These are phyloP conservation scores for Scaptodrosophila latifasciaeformis DNA, from an alignment of 2,888 invertebrate genomes.

Conservation along the genomic window DNA sequence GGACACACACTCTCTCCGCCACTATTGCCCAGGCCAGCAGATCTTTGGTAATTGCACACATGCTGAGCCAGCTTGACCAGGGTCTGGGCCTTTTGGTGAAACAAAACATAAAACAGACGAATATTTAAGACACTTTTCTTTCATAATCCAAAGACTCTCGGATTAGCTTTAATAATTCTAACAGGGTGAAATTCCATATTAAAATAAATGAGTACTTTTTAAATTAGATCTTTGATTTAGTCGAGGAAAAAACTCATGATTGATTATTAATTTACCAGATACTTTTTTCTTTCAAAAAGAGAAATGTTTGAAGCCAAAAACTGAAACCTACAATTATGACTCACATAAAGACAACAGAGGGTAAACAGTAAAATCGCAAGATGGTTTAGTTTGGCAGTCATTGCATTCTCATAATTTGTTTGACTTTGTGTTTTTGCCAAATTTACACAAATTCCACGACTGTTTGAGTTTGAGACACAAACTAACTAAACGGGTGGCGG, in stretches of 20 bases:
- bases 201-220: background rate
- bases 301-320: too few species aligned
- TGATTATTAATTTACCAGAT: too few species aligned
- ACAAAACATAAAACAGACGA: background rate
- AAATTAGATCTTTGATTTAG: too few species aligned
- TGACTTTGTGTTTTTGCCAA: conserved; percentile 43
- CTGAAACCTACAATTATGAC: conserved; percentile 1
- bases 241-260: too few species aligned
- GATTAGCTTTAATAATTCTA: too few species aligned
- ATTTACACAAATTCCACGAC: conserved; percentile 58
- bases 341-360: background rate
- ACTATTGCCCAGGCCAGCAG: too few species aligned
- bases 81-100: too few species aligned
- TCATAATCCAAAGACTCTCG: too few species aligned
- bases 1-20: conserved; percentile 44
- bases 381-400: background rate
- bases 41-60: conserved; percentile 52
- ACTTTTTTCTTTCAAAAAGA: too few species aligned
- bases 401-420: background rate
- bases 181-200: too few species aligned
- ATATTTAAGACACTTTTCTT: too few species aligned
- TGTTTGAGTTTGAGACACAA: background rate
- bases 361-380: background rate
- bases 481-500: too few species aligned
- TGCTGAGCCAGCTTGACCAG: conserved; percentile 36